Evolutionary conservation across 1,140 invertebrate genomes (phyloP).

Genomic region (Nebria ingens): DNA sequence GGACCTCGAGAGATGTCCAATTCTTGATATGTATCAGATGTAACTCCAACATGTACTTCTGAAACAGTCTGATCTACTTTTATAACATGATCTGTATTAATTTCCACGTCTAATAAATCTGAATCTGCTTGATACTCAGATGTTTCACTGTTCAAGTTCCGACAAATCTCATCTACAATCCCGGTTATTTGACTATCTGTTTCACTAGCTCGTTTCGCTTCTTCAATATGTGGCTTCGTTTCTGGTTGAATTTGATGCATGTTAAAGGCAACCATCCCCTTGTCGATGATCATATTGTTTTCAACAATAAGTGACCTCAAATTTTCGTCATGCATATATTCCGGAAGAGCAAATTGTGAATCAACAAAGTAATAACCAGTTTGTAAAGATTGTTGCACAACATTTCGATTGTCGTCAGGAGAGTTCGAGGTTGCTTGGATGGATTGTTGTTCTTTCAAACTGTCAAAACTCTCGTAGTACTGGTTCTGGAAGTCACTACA

Average conservation of each 20-base stretch:
- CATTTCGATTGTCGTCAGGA: neutral
- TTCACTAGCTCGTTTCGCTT: neutral
- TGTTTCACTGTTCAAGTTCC: neutral
- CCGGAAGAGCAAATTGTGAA: neutral
- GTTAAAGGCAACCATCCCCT: neutral
- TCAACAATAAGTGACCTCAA: neutral
- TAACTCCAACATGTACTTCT: conserved; percentile 1
- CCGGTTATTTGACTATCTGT: neutral
- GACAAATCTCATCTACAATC: neutral
- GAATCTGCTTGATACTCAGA: neutral
- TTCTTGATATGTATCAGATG: neutral
- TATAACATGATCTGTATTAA: neutral
- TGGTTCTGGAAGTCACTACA: neutral
- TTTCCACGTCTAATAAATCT: neutral
- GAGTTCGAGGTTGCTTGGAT: neutral
- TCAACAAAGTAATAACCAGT: neutral
- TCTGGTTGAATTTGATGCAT: conserved; percentile 3
- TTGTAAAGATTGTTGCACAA: neutral
- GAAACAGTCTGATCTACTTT: neutral
- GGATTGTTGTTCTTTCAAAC: conserved; percentile 1
- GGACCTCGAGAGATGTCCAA: neutral
- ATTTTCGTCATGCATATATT: neutral
- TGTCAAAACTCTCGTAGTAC: neutral
- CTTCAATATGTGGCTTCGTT: neutral
- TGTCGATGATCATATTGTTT: neutral